Evolutionary conservation across 1,140 invertebrate genomes (phyloP), one percentile per base, ranked within the genome.

Genomic region (Drosophila kurseongensis): DNA sequence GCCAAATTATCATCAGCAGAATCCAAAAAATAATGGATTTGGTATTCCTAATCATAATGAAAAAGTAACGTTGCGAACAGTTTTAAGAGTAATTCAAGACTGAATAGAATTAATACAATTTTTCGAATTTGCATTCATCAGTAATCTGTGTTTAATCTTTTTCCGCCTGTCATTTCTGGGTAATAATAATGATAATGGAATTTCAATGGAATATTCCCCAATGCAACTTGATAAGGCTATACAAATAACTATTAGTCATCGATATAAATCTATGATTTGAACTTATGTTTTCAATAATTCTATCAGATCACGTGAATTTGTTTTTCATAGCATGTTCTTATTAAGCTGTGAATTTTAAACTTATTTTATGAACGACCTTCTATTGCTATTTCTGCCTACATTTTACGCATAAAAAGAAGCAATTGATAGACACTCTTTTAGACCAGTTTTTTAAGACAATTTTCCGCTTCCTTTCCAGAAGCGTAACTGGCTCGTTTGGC

Each of bases 401-500:
- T 40, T 10, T 18, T 18, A 56, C 18, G 36, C 54, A 38, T 5
- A 23, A 41, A 16, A 14, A 36, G 13, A 7, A 10, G 10, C 13
- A 3, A 27, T 9, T 40, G n/a, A 4, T 13, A n/a, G 32, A 14
- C n/a, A n/a, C 41, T 14, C 3, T 32, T 32, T 47, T 1, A 9
- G 13, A 47, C 27, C 6, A 1, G 9, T 18, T 38, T 32, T 18
- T 29, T 9, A 7, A 9, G 8, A 9, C 5, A 16, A 35, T 48
- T 42, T 38, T 47, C 13, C 9, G 18, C 50, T 66, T 35, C 14
- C 29, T 41, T 48, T 35, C 50, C 51, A 40, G 41, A 40, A 67
- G 41, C 56, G 50, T 56, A 59, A 62, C n/a, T 9, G 10, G 73
- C 12, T 48, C 45, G 68, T 50, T 61, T 68, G 36, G 9, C 18